Percentiles rank a stretch among this genome's conserved stretches.
Conservation (phyloP, 2,797 vertebrate genomes). For the Phylloscopus collybita region DNA sequence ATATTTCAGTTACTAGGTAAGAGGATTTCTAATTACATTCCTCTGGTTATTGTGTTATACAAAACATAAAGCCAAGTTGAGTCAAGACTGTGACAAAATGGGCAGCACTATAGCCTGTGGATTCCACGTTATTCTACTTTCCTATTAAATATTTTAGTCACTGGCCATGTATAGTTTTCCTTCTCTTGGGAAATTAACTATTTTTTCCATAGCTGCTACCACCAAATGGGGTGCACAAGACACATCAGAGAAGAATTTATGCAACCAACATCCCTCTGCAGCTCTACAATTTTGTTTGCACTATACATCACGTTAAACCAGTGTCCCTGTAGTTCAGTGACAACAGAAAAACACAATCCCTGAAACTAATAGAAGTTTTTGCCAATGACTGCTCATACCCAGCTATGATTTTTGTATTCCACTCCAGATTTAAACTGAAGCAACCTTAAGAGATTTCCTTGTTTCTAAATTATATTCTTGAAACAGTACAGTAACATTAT, state of each 20-base stretch:
- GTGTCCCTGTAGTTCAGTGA: constrained; percentile 17
- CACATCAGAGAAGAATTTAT: constrained; percentile 34
- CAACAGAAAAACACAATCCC: constrained; percentile 40
- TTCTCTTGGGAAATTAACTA: constrained; percentile 45
- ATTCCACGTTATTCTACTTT: neutral
- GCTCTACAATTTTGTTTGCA: neutral
- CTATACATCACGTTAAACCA: constrained; percentile 37
- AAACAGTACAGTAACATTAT: neutral
- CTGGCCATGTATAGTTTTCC: neutral
- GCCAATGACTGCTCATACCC: neutral
- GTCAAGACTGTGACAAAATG: neutral
- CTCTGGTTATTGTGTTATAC: neutral
- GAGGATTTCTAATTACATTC: neutral
- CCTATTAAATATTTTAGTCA: constrained; percentile 9
- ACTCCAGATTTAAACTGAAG: neutral
- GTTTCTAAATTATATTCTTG: neutral
- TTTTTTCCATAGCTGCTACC: constrained; percentile 24
- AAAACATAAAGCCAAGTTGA: neutral
- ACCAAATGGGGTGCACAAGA: neutral
- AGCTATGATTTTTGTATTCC: neutral
- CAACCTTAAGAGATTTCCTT: neutral
- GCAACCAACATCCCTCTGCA: neutral
- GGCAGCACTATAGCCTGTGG: neutral
- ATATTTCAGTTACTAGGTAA: neutral
- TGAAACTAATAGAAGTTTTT: constrained; percentile 41